Evolutionary conservation across 2,797 vertebrate species (phyloP).

Genomic region (Corythornis leucogaster): DNA sequence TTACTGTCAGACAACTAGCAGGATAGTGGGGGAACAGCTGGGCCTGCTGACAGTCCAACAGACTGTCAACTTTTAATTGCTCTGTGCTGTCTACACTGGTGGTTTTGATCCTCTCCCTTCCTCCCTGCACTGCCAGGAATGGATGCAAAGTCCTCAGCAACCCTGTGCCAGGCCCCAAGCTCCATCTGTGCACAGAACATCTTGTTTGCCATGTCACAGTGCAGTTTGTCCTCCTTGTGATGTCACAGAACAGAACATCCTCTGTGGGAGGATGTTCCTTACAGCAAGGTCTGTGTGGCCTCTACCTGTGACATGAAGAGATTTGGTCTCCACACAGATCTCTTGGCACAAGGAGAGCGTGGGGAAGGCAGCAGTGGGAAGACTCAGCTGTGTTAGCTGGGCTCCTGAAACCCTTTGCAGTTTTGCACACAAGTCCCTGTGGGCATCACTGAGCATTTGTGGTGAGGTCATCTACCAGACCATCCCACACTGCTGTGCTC

Average conservation of each 20-base stretch:
- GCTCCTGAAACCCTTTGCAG: neutral
- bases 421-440: neutral
- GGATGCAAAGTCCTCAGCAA: neutral
- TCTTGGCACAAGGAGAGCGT: neutral
- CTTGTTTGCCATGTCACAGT: neutral
- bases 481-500: neutral
- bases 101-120: neutral
- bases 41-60: neutral
- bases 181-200: neutral
- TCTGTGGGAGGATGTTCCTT: neutral
- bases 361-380: neutral
- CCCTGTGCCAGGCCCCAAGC: neutral
- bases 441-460: neutral
- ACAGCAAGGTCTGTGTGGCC: neutral
- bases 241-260: neutral
- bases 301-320: neutral
- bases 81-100: neutral
- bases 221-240: neutral
- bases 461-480: neutral
- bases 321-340: neutral
- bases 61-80: neutral
- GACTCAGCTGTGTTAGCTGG: neutral
- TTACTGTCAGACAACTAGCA: neutral
- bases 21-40: neutral
- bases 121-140: neutral